phyloP scores from a whole-genome alignment of 2,797 vertebrate genomes.

The Onychomys leucogaster region DNA sequence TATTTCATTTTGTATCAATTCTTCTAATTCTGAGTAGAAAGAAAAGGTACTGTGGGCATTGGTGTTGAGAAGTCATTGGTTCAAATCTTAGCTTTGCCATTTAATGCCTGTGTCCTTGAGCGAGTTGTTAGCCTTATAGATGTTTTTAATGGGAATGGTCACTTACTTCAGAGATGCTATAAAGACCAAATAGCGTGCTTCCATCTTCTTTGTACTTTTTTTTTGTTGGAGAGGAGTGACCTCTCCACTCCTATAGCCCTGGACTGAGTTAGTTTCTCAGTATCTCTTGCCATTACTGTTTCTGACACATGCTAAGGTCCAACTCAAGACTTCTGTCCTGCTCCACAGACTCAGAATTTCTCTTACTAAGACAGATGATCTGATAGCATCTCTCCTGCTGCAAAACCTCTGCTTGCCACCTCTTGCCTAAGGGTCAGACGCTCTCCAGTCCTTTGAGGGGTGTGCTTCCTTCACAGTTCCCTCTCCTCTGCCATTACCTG shows the following conservation, averaged over 20 bases:
- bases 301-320: background rate
- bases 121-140: background rate
- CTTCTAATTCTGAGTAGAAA: background rate
- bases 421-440: background rate
- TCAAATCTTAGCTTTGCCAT: background rate
- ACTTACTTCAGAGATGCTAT: background rate
- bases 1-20: background rate
- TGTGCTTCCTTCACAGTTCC: background rate
- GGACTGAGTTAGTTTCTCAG: background rate
- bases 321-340: background rate
- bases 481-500: fast-evolving
- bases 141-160: background rate
- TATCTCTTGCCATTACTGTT: background rate
- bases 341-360: background rate
- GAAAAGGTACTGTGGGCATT: background rate
- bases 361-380: background rate
- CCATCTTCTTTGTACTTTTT: background rate
- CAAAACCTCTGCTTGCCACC: background rate
- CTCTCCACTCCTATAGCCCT: background rate
- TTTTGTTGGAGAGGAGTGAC: background rate
- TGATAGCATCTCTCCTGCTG: background rate
- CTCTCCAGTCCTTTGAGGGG: background rate
- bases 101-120: background rate
- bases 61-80: background rate
- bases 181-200: background rate